Conservation (phyloP, 64 coral and sea anemone species). For the Dendronephthya gigantea region DNA sequence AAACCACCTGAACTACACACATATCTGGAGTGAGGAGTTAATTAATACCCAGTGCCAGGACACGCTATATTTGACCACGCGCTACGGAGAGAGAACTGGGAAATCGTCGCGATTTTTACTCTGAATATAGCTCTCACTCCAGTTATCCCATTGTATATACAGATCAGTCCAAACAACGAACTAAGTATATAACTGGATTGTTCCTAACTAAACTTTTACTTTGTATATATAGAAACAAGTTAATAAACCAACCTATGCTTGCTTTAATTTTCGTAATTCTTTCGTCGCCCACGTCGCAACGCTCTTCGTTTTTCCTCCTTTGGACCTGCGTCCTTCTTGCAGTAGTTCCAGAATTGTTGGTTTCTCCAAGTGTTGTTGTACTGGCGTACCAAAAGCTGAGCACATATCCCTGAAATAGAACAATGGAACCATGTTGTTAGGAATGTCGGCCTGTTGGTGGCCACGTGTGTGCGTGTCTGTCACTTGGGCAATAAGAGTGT, state of each 20-base stretch:
- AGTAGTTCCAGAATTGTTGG: constrained; percentile 75
- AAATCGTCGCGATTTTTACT: too few relatives aligned
- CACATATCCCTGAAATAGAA: constrained; percentile 64
- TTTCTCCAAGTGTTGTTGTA: constrained; percentile 73
- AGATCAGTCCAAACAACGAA: not conserved
- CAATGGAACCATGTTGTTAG: not conserved
- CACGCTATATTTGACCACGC: too few relatives aligned
- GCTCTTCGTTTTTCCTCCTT: constrained; percentile 85
- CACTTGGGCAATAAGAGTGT: too few relatives aligned
- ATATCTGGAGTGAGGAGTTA: too few relatives aligned
- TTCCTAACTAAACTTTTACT: not conserved
- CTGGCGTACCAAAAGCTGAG: constrained; percentile 63
- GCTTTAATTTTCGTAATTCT: constrained; percentile 91
- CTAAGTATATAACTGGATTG: too few relatives aligned
- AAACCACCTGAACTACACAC: not conserved
- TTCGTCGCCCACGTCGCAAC: constrained; percentile 88
- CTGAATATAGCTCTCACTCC: too few relatives aligned
- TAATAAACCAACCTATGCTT: constrained; percentile 37
- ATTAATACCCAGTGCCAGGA: too few relatives aligned
- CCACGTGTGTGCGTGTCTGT: too few relatives aligned
- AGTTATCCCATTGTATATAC: too few relatives aligned
- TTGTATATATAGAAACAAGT: not conserved
- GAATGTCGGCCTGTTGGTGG: not conserved
- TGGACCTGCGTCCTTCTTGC: constrained; percentile 94
- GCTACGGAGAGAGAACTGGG: too few relatives aligned